These are phyloP conservation scores for Clusia tigrina DNA, from an alignment of 2,888 invertebrate genomes.

Conservation along the genomic window DNA sequence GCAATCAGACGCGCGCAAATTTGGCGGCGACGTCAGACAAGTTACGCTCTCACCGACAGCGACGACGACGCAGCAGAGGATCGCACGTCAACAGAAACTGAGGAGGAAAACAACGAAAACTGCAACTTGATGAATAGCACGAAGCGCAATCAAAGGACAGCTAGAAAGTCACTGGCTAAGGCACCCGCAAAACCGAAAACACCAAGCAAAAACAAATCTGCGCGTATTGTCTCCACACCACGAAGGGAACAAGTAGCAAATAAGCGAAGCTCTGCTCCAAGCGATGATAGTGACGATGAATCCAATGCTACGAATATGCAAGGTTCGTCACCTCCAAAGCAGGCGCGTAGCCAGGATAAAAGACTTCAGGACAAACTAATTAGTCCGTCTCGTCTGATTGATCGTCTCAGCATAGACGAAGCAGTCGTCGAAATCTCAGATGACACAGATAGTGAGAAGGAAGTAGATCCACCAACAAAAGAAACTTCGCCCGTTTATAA, in stretches of 20 bases:
- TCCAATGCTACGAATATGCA: slow-evolving; percentile 19
- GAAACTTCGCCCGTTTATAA: slow-evolving; percentile 36
- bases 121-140: slow-evolving; percentile 51
- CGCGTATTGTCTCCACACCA: slow-evolving; percentile 30
- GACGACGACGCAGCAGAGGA: slow-evolving; percentile 43
- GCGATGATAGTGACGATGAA: slow-evolving; percentile 28
- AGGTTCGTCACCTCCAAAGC: slow-evolving; percentile 59
- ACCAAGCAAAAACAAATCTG: slow-evolving; percentile 47
- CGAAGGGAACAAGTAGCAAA: too few species aligned
- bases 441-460: slow-evolving; percentile 22
- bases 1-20: slow-evolving; percentile 41
- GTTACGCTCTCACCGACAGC: slow-evolving; percentile 35
- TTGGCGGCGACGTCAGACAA: slow-evolving; percentile 49
- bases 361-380: slow-evolving; percentile 48
- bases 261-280: slow-evolving; percentile 19
- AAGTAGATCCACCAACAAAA: slow-evolving; percentile 13
- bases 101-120: slow-evolving; percentile 55
- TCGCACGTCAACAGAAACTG: slow-evolving; percentile 33
- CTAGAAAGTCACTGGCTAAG: not conserved
- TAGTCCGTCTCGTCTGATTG: slow-evolving; percentile 58
- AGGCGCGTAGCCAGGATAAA: slow-evolving; percentile 39
- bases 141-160: slow-evolving; percentile 36
- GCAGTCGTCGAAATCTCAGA: slow-evolving; percentile 19
- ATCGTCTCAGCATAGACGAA: slow-evolving; percentile 59
- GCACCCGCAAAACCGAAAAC: slow-evolving; percentile 40